phyloP scores from a whole-genome alignment of 2,888 invertebrate species.

The Tigriopus californicus region DNA sequence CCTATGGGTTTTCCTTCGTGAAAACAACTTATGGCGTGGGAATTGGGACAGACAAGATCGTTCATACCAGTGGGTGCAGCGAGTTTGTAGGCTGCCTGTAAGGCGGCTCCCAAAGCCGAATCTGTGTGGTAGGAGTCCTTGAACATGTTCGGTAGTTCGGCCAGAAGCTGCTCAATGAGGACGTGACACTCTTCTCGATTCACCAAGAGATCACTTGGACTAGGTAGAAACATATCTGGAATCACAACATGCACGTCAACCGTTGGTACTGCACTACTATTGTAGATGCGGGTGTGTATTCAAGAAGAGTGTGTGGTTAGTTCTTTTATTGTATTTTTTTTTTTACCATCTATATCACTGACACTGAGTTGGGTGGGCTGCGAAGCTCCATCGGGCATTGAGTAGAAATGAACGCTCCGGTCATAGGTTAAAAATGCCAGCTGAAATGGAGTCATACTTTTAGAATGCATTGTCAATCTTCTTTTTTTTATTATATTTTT shows the following conservation, averaged over 20 bases:
- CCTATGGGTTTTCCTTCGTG: no score
- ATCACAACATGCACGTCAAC: constrained; percentile 20
- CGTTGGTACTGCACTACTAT: no score
- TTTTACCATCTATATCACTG: constrained; percentile 74
- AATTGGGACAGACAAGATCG: no score
- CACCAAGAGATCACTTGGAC: constrained; percentile 76
- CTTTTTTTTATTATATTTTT: no score
- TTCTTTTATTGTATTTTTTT: no score
- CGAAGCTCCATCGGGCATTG: constrained; percentile 23
- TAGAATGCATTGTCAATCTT: no score
- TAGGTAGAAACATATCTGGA: constrained; percentile 78
- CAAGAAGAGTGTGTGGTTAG: not conserved
- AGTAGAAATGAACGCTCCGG: constrained; percentile 78
- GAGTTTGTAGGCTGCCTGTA: constrained; percentile 77
- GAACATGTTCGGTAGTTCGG: constrained; percentile 57
- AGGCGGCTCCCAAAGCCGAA: constrained; percentile 74
- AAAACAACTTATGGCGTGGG: not conserved
- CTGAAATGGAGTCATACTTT: no score
- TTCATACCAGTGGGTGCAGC: constrained; percentile 35
- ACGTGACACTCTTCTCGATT: constrained; percentile 70
- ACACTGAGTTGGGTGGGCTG: constrained; percentile 40
- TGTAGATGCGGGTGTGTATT: no score
- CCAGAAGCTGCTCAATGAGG: constrained; percentile 49
- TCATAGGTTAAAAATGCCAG: constrained; percentile 78
- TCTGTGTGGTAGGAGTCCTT: constrained; percentile 39